Evolutionary conservation across 2,797 vertebrate species (phyloP).

Genomic region (Petrocephalus sullivani): DNA sequence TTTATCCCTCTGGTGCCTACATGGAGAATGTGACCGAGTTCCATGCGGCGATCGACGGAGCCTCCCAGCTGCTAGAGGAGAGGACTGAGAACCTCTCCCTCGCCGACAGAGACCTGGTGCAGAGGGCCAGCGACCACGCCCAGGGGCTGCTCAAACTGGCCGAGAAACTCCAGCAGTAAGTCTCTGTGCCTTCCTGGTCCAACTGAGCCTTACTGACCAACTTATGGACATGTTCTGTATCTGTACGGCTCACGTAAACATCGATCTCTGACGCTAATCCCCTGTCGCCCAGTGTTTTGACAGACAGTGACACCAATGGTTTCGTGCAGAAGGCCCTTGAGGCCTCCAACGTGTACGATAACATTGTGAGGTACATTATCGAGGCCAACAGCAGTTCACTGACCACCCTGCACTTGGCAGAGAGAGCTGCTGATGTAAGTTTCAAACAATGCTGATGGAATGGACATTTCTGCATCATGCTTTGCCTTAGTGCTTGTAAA

Average conservation of each 20-base stretch:
- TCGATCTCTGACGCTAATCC: neutral
- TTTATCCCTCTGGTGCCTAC: neutral
- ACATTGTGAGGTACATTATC: constrained; percentile 74
- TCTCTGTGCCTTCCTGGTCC: neutral
- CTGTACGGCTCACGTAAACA: neutral
- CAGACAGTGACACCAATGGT: constrained; percentile 78
- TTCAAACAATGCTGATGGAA: neutral
- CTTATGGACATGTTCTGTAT: neutral
- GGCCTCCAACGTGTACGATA: constrained; percentile 91
- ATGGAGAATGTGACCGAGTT: constrained; percentile 74
- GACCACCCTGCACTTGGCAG: constrained; percentile 70
- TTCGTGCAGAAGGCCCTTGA: constrained; percentile 87
- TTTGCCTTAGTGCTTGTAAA: neutral
- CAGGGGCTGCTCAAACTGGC: constrained; percentile 70
- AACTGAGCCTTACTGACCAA: neutral
- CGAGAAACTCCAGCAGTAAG: constrained; percentile 73
- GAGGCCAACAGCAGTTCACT: constrained; percentile 75
- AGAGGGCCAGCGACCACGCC: constrained; percentile 70
- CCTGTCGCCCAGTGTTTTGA: constrained; percentile 68
- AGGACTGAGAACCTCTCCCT: constrained; percentile 72
- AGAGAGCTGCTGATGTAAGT: constrained; percentile 77
- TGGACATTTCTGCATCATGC: neutral
- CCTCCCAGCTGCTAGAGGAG: constrained; percentile 65
- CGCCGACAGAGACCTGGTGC: constrained; percentile 72
- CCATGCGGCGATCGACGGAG: constrained; percentile 88